These are phyloP conservation scores for Natrix natrix DNA, from an alignment of 2,797 vertebrate species.

Conservation along the genomic window DNA sequence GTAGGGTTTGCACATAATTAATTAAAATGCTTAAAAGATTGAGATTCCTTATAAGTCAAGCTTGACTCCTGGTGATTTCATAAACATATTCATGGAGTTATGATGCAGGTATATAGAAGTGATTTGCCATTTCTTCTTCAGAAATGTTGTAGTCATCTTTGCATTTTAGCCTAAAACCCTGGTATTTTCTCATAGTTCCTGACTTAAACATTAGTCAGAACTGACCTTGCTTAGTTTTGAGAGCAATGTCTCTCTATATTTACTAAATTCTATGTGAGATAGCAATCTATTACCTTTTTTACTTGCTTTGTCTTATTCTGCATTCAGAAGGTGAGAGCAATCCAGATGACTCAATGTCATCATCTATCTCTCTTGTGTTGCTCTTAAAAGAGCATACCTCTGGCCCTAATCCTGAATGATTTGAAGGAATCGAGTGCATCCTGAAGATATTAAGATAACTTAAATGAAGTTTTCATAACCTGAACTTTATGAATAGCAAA, in stretches of 20 bases:
- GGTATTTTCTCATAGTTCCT: neutral
- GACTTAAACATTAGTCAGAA: neutral
- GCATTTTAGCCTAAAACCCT: neutral
- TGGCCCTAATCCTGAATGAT: neutral
- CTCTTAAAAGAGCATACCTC: neutral
- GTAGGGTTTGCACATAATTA: neutral
- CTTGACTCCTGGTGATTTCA: neutral
- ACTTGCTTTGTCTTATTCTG: neutral
- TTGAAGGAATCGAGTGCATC: neutral
- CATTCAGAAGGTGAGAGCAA: neutral
- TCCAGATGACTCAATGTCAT: neutral
- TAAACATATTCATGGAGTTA: neutral
- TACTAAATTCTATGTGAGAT: neutral
- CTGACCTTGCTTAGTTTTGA: neutral
- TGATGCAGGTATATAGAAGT: neutral
- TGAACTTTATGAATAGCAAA: neutral
- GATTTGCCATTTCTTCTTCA: neutral
- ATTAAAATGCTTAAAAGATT: neutral
- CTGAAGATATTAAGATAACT: neutral
- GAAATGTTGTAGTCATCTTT: neutral
- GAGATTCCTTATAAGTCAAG: neutral
- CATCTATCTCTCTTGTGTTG: neutral
- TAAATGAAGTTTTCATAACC: constrained; percentile 10
- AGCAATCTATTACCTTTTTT: neutral
- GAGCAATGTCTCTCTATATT: neutral